Base-by-base conservation (phyloP, 2,797 vertebrate species). In the Knipowitschia caucasica region DNA sequence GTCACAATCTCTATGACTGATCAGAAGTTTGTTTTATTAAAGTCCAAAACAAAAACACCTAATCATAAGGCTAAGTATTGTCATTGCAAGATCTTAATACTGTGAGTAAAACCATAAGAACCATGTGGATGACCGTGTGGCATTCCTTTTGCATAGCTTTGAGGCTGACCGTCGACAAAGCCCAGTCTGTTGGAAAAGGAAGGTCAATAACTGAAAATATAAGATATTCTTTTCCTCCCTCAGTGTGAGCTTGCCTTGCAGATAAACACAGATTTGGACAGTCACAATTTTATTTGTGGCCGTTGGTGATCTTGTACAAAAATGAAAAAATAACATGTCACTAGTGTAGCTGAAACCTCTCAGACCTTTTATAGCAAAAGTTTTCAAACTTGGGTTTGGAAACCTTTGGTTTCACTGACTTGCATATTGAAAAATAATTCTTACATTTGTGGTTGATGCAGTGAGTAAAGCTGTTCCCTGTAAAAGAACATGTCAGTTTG, bases 11-110 rank as follows among this genome's bases (percentile, higher is more conserved):
- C 92, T 89, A 93, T 85, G 93, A 94, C 94, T 94, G 94, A 93
- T 93, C 93, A 94, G 93, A 94, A 93, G 63, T 64, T 94, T 92
- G 92, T 97, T 94, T 94, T 93, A 91, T n/a, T n/a, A 94, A 95
- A 95, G 89, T 93, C 87, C 87, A 79, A 68, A 81, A 50, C 57
- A 79, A 77, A 77, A 6, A 77, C 85, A 78, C 77, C 17, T 11
- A 77, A 82, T 81, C 78, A 83, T 89, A 89, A 92, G 90, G 90
- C 90, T 89, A 89, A 90, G 86, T 86, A 85, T 86, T 84, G 74
- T 83, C 80, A 70, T 83, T 89, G 83, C 83, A 86, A 83, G 78
- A 78, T 85, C 78, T 80, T 77, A 63, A 56, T 71, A 49, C 71
- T 71, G 50, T 86, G 69, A 59, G 54, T 68, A 67, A 73, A 54